These are phyloP conservation scores for Oophaga sylvatica DNA, from an alignment of 2,797 vertebrate species.

Conservation along the genomic window DNA sequence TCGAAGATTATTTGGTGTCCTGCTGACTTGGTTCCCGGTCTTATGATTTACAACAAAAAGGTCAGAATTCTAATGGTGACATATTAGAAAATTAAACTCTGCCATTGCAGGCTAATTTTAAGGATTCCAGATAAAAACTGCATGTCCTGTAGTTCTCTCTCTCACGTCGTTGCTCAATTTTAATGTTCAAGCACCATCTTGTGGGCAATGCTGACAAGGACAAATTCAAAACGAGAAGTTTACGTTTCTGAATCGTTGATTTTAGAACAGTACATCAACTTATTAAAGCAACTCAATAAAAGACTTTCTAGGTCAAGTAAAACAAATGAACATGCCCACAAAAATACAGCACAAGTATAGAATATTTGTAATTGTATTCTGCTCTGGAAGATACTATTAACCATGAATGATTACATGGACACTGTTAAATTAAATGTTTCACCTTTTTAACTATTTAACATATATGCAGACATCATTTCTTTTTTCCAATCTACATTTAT, in stretches of 20 bases:
- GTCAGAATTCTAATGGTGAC: not conserved
- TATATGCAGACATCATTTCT: too few relatives aligned
- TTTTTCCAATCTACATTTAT: too few relatives aligned
- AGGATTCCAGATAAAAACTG: not conserved
- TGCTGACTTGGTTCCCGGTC: too few relatives aligned
- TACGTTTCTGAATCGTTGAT: not conserved
- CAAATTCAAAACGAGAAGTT: not conserved
- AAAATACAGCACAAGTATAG: too few relatives aligned
- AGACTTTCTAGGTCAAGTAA: too few relatives aligned
- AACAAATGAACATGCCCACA: too few relatives aligned
- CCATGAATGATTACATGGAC: too few relatives aligned
- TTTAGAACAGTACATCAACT: not conserved
- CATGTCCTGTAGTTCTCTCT: not conserved
- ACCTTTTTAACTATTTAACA: too few relatives aligned
- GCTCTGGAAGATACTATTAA: too few relatives aligned
- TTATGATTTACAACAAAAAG: not conserved
- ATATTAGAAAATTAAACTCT: not conserved
- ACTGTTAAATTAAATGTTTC: too few relatives aligned
- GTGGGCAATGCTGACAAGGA: not conserved
- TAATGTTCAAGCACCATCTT: constrained; percentile 30
- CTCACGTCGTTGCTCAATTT: not conserved
- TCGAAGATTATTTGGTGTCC: not conserved
- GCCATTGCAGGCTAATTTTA: not conserved
- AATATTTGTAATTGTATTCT: too few relatives aligned
- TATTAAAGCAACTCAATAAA: too few relatives aligned